Evolutionary conservation across 2,113 vertebrate species (phyloP).

Genomic region (Apodemus speciosus): DNA sequence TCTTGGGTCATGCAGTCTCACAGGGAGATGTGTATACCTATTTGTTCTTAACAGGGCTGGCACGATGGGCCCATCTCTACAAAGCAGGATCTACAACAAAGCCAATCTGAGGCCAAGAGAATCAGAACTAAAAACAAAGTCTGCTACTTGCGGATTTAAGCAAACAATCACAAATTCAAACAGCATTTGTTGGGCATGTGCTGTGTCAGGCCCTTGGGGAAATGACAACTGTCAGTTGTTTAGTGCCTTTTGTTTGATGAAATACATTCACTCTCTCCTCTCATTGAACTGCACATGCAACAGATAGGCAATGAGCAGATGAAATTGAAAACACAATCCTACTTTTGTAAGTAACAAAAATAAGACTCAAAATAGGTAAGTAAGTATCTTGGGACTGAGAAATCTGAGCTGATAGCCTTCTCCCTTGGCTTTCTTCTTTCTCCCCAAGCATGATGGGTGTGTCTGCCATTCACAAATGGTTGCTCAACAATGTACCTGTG

Average conservation of each 20-base stretch:
- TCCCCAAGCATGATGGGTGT: constrained; percentile 88
- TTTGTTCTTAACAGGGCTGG: neutral
- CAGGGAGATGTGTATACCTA: neutral
- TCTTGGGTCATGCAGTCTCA: neutral
- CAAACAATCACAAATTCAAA: neutral
- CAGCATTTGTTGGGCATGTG: neutral
- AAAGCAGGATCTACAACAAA: neutral
- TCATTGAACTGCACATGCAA: neutral
- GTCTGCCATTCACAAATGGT: constrained; percentile 85
- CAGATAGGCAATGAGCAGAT: neutral
- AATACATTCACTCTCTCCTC: neutral
- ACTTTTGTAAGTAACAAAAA: neutral
- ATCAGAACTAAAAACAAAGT: neutral
- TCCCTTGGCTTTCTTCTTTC: constrained; percentile 82
- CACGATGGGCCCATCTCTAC: neutral
- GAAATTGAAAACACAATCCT: neutral
- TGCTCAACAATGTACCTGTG: constrained; percentile 83
- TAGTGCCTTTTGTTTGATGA: neutral
- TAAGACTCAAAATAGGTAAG: neutral
- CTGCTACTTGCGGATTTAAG: neutral
- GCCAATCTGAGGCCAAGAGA: neutral
- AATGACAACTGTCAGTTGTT: neutral
- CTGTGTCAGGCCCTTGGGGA: neutral
- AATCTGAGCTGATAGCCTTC: neutral
- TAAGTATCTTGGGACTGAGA: neutral